Base-by-base conservation (phyloP, 2,888 invertebrate genomes). In the Noctua pronuba region DNA sequence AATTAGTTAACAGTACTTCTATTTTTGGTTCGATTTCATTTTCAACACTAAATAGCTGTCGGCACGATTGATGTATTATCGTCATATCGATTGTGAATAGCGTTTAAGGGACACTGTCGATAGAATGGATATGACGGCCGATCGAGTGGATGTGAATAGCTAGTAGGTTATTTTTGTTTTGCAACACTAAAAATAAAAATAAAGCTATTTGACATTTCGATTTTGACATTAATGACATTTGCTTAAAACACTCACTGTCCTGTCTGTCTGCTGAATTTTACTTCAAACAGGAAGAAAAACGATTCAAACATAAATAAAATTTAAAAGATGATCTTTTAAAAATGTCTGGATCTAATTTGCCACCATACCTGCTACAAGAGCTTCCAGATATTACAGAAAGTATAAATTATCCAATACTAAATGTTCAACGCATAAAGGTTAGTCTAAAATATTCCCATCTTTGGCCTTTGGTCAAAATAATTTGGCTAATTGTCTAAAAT, bases 341-440 rank as follows among this genome's bases (percentile, higher is more conserved):
- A 83, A 96, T 96, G 96, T 93, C 95, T 91, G 88, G 84, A 76
- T 84, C 81, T n/a, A 93, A 93, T 88, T 88, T 94, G 83, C 94
- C 96, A 74, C 95, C 95, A 44, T 97, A 96, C 88, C 93, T 97
- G 85, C 92, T 97, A 75, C 96, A 97, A 85, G 97, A 97, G 89
- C 96, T 97, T 86, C 95, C 97, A 86, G 96, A 97, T 93, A 96
- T 98, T 87, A 97, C 97, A 69, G 95, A 97, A 87, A 95, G 95
- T 81, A 96, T 98, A 85, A 97, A 97, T 86, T 97, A 97, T 91
- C 98, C 98, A 3, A 95, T 98, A 87, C 96, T 97, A 93, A 97
- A 97, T 92, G 97, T 98, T 85, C 98, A 98, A 91, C 97, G 98
- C 71, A 98, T 98, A 91, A 98, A 98, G 97, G 98, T 98, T 92